These are phyloP conservation scores for Neodontobutis hainanensis DNA, from an alignment of 2,113 vertebrate genomes.

Conservation along the genomic window DNA sequence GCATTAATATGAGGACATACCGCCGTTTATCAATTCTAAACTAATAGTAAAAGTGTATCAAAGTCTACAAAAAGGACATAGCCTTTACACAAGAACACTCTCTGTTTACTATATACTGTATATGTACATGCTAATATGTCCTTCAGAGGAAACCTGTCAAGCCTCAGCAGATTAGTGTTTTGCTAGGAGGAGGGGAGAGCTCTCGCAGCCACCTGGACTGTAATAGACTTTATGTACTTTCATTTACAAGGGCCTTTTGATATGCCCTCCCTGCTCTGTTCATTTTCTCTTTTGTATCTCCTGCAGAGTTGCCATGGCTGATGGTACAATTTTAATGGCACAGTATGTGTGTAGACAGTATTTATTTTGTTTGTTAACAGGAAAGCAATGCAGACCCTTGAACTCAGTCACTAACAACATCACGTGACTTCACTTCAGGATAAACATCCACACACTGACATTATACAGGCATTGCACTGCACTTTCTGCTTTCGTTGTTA, in stretches of 20 bases:
- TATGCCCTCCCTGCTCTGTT: conserved; percentile 21
- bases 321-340: conserved; percentile 35
- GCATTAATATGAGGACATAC: too few species aligned
- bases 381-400: background rate
- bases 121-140: conserved; percentile 16
- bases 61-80: background rate
- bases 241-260: conserved; percentile 54
- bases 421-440: too few species aligned
- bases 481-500: too few species aligned
- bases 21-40: background rate
- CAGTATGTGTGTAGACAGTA: background rate
- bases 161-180: conserved; percentile 53
- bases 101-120: background rate
- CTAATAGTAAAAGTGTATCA: background rate
- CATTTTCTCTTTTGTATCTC: conserved; percentile 47
- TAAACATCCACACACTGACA: too few species aligned
- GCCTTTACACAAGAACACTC: background rate
- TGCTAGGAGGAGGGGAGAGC: conserved; percentile 38
- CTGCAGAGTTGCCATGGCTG: conserved; percentile 28
- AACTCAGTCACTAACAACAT: too few species aligned
- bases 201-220: conserved; percentile 57
- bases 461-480: too few species aligned
- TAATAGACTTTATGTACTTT: conserved; percentile 55
- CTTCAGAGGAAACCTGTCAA: conserved; percentile 66
- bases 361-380: conserved; percentile 23